Conservation (phyloP, 2,113 vertebrate species). For the Otocyon megalotis region DNA sequence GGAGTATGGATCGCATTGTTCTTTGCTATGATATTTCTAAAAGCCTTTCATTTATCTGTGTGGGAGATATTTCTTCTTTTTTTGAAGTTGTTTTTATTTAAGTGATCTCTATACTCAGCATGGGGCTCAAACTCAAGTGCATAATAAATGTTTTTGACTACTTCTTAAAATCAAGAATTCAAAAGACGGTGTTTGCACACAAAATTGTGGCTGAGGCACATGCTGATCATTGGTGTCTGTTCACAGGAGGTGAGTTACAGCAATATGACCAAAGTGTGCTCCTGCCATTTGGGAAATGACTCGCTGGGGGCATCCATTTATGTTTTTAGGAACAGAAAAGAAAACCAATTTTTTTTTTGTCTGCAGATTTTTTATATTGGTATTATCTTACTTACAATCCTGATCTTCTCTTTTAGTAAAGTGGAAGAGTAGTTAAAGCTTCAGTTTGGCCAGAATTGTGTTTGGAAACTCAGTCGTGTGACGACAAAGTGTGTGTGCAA, state of each 20-base stretch:
- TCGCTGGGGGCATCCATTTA: background rate
- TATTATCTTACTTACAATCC: background rate
- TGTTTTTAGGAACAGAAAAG: background rate
- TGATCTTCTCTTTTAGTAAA: background rate
- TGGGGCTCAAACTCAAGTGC: background rate
- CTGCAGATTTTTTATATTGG: background rate
- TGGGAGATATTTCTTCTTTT: background rate
- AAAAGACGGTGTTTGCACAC: background rate
- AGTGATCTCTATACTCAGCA: background rate
- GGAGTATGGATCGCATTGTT: background rate
- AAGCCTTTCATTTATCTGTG: background rate
- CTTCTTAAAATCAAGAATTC: constrained; percentile 33
- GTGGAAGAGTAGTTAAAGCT: background rate
- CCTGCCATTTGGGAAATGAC: background rate
- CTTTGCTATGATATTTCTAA: background rate
- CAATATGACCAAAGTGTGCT: too few species aligned
- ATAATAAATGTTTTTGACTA: background rate
- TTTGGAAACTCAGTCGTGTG: constrained; percentile 23
- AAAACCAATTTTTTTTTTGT: background rate
- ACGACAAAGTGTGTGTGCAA: background rate
- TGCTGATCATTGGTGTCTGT: background rate
- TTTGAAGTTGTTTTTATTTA: background rate
- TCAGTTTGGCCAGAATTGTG: constrained; percentile 23
- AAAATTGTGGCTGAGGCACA: background rate
- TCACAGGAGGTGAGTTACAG: background rate